phyloP scores from a whole-genome alignment of 2,888 invertebrate species.

The Gari tellinella region DNA sequence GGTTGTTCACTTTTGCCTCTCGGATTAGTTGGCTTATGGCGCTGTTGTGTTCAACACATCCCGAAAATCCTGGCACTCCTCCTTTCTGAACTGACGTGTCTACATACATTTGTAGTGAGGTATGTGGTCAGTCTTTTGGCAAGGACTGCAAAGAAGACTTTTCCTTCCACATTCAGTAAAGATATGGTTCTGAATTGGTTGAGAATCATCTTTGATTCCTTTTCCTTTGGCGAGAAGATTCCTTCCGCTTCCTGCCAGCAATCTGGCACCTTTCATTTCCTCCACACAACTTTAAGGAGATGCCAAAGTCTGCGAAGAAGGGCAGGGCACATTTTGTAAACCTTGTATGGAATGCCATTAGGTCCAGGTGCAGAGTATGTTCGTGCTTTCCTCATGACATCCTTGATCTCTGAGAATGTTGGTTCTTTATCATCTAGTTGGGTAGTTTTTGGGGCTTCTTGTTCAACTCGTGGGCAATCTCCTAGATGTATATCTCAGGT shows the following conservation, averaged over 20 bases:
- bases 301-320: neutral
- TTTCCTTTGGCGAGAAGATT: neutral
- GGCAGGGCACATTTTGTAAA: neutral
- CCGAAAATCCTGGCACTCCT: conserved; percentile 44
- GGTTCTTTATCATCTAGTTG: conserved; percentile 11
- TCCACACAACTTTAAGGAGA: neutral
- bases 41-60: conserved; percentile 41
- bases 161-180: conserved; percentile 38
- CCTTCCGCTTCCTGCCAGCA: too few species aligned
- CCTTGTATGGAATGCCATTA: conserved; percentile 28
- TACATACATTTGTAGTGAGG: conserved; percentile 3
- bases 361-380: conserved; percentile 40
- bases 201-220: too few species aligned
- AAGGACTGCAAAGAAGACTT: conserved; percentile 41
- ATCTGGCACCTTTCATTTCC: neutral
- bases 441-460: conserved; percentile 1
- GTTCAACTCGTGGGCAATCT: conserved; percentile 8
- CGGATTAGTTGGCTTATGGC: conserved; percentile 21
- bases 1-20: too few species aligned
- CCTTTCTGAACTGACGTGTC: conserved; percentile 42
- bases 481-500: conserved; percentile 4
- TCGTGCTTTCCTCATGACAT: conserved; percentile 16
- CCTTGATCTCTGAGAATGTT: too few species aligned
- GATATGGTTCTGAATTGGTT: conserved; percentile 19
- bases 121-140: conserved; percentile 23